These are phyloP conservation scores for Drosophila nannoptera DNA, from an alignment of 1,140 invertebrate genomes.

Conservation along the genomic window DNA sequence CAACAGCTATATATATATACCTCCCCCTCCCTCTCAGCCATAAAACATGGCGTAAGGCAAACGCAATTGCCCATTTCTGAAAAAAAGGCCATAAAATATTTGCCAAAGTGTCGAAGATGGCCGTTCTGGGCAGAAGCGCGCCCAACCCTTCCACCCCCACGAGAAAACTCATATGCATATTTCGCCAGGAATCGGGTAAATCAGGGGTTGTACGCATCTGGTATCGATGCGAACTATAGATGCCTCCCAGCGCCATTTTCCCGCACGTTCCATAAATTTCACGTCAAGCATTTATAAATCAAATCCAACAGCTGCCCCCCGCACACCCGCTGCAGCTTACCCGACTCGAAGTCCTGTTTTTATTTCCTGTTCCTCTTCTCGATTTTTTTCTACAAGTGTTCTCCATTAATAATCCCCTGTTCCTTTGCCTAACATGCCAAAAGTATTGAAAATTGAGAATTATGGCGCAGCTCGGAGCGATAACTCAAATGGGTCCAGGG, in stretches of 20 bases:
- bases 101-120: constrained; percentile 24
- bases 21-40: not conserved
- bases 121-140: not conserved
- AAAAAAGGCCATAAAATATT: constrained; percentile 8
- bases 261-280: constrained; percentile 58
- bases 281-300: constrained; percentile 64
- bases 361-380: not conserved
- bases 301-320: constrained; percentile 38
- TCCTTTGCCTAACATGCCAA: constrained; percentile 28
- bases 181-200: constrained; percentile 20
- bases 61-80: constrained; percentile 11
- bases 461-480: constrained; percentile 35
- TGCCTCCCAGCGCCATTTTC: constrained; percentile 38
- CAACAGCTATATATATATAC: constrained; percentile 5
- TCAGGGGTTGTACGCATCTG: constrained; percentile 21
- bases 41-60: constrained; percentile 26
- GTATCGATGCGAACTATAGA: constrained; percentile 14
- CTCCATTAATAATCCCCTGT: constrained; percentile 44
- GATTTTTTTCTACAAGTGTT: constrained; percentile 51
- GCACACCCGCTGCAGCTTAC: constrained; percentile 23
- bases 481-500: constrained; percentile 19
- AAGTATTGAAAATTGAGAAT: constrained; percentile 52
- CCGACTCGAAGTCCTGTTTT: constrained; percentile 33
- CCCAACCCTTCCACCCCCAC: constrained; percentile 23
- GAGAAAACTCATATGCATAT: constrained; percentile 32